Conservation (phyloP, 2,113 vertebrate genomes). For the Rousettus leschenaultii region DNA sequence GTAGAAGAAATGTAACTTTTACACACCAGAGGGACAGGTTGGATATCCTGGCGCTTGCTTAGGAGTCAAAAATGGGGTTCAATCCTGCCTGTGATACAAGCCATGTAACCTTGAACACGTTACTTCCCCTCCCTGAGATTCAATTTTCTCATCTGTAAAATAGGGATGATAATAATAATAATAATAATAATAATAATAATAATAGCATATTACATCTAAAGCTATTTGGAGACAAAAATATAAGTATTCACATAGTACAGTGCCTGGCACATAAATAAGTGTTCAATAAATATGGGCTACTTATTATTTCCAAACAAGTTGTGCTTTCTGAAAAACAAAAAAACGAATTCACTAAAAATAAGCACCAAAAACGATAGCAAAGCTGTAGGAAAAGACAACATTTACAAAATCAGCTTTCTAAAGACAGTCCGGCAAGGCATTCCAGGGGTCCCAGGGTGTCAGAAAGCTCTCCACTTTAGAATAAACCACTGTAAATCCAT, state of each 20-base stretch:
- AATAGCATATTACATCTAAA: background rate
- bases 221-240: background rate
- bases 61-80: background rate
- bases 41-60: background rate
- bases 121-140: background rate
- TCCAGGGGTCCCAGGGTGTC: background rate
- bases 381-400: background rate
- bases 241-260: background rate
- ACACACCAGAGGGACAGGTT: background rate
- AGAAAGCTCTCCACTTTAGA: background rate
- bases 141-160: background rate
- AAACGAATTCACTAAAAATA: background rate
- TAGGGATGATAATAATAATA: background rate
- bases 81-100: background rate
- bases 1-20: background rate
- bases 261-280: background rate
- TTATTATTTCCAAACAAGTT: background rate
- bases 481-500: constrained; percentile 25
- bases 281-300: background rate
- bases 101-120: background rate
- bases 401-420: background rate
- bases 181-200: background rate
- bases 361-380: background rate
- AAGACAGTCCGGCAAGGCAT: background rate
- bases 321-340: background rate